Base-by-base conservation (phyloP, 2,888 invertebrate genomes). In the Acleris cristana region DNA sequence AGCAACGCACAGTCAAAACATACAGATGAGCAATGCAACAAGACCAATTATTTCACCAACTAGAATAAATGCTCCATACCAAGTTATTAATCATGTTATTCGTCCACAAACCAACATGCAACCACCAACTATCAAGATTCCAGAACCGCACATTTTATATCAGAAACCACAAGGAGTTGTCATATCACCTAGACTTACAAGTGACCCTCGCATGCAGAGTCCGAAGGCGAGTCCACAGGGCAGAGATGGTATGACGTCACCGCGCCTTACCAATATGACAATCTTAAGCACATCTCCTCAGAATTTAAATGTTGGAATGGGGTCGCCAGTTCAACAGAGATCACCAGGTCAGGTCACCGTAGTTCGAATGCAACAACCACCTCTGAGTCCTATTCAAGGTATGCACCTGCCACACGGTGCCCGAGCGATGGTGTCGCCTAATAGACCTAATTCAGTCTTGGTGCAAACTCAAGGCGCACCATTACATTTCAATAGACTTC, bases 111-210 rank as follows among this genome's bases (percentile, higher is more conserved):
- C 87, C 10, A 94, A 90, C 71, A 92, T 95, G 84, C 95, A 95
- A 76, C 93, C 95, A 16, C 93, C 96, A 5, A 95, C 95, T 1
- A 95, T 95, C 18, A 95, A 95, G 75, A 94, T 95, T 74, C 95
- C 95, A 4, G 94, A 94, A 52, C 87, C 89, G 60, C 92, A 93
- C 73, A 83, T 92, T 67, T 73, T 92, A 44, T 92, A 92, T 75
- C 92, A 90, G 75, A 92, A 92, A 78, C 82, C 85, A 74, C 93
- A 78, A 79, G 93, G 83, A 23, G 93, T 89, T 63, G 90, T 86
- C 18, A 90, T 86, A 76, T 92, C 93, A 45, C 93, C 93, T 10
- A 82, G 90, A 76, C 81, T 89, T 74, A 72, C 85, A 7, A 86
- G 76, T 69, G 93, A 93, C 70, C 78, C 87, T 56, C 82, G 89